Base-by-base conservation (phyloP, 2,113 vertebrate genomes). In the Marcusenius ussheri region DNA sequence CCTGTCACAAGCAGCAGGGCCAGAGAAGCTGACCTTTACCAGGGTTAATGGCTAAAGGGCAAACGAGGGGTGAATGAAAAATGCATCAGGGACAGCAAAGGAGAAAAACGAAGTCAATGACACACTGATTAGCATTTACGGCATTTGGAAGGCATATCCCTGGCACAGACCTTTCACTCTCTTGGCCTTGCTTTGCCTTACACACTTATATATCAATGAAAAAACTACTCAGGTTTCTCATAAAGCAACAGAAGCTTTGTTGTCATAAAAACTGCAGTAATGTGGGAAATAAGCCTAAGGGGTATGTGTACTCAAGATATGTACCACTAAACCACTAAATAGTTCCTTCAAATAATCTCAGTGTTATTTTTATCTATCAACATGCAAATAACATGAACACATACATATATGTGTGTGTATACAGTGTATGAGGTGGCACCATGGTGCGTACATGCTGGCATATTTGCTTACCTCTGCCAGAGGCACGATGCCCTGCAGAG, bases 401-500 rank as follows among this genome's bases (percentile, higher is more conserved):
- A 11, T n/a, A 47, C 15, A n/a, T 35, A 87, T 35, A 11, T 31
- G n/a, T 50, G 3, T 51, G 47, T 17, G 4, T 47, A n/a, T 62
- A 62, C 24, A n/a, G 56, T 62, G 24, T 46, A 46, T 83, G 15
- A 83, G 3, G 77, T 21, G 77, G 39, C 35, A 19, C 17, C 19
- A 1, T n/a, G 45, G 24, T 19, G 42, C 1, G 7, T 42, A 46
- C 17, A 45, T 21, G 80, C 74, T 35, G 80, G 3, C 70, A 42
- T 21, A 0, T 0, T 47, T 21, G 50, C 96, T 95, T 93, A 98
- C 97, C 97, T 96, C 97, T 0, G 97, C 97, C 1, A 98, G 96
- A 0, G 97, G 97, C 0, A 98, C 97, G 0, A 99, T 98, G 35
- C 97, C 98, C 91, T 97, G 94, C 6, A 98, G 96, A 91, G 96